Conservation (phyloP, 1,140 invertebrate species). For the Thrips palmi region DNA sequence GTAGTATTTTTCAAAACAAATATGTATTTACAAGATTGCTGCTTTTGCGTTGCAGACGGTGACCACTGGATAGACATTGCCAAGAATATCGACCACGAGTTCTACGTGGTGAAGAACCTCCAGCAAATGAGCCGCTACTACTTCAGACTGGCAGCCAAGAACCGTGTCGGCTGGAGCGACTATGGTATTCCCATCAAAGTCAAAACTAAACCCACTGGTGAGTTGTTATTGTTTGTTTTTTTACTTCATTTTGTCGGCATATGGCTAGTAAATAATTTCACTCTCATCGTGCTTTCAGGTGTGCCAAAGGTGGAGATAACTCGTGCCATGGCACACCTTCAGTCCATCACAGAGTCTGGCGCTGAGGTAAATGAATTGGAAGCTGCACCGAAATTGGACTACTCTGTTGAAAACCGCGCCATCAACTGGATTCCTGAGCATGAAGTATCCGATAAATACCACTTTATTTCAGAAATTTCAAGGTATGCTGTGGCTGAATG, state of each 20-base stretch:
- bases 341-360: constrained; percentile 62
- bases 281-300: constrained; percentile 18
- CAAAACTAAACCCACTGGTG: constrained; percentile 42
- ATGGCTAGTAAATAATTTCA: constrained; percentile 6
- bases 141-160: constrained; percentile 74
- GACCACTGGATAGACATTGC: constrained; percentile 72
- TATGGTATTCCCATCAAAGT: constrained; percentile 55
- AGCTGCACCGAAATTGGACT: constrained; percentile 41
- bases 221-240: background rate
- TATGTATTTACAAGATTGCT: background rate
- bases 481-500: constrained; percentile 19
- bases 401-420: constrained; percentile 50
- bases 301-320: constrained; percentile 50
- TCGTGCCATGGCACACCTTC: constrained; percentile 62
- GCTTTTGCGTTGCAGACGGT: constrained; percentile 29
- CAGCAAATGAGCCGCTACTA: constrained; percentile 62
- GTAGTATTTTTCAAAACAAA: background rate
- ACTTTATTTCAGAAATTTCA: constrained; percentile 63
- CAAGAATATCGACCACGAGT: constrained; percentile 85
- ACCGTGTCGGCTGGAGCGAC: constrained; percentile 85
- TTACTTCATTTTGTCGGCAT: background rate
- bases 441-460: constrained; percentile 50
- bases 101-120: constrained; percentile 65
- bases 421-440: constrained; percentile 46
- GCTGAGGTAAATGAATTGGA: constrained; percentile 46